phyloP scores from a whole-genome alignment of 2,888 invertebrate genomes.

The Marronus borbonicus region DNA sequence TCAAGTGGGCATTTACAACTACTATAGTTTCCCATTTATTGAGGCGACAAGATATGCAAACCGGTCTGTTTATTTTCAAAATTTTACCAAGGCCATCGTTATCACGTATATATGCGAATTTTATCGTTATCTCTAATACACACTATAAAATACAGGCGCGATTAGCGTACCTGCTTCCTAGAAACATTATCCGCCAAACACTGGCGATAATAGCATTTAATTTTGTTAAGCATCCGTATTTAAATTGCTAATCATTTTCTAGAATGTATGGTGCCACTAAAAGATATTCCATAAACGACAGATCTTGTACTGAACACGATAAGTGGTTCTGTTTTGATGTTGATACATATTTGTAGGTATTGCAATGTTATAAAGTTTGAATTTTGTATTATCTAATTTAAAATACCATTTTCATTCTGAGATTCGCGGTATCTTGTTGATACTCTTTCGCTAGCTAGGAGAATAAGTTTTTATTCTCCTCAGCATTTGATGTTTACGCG shows the following conservation, averaged over 20 bases:
- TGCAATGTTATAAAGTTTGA: too few relatives aligned
- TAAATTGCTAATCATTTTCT: constrained; percentile 43
- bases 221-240: constrained; percentile 31
- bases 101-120: constrained; percentile 12
- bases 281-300: neutral
- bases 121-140: constrained; percentile 24
- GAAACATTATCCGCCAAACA: constrained; percentile 33
- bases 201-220: constrained; percentile 18
- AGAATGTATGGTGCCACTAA: constrained; percentile 38
- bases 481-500: too few relatives aligned
- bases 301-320: neutral
- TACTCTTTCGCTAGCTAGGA: too few relatives aligned
- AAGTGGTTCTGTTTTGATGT: neutral
- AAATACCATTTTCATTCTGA: too few relatives aligned
- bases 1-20: constrained; percentile 1
- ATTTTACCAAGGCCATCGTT: constrained; percentile 9
- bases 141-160: constrained; percentile 18
- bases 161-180: constrained; percentile 40
- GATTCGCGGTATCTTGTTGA: too few relatives aligned
- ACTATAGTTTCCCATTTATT: constrained; percentile 20
- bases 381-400: too few relatives aligned
- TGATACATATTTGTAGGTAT: neutral
- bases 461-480: too few relatives aligned
- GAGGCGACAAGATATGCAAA: neutral
- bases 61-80: constrained; percentile 22